These are phyloP conservation scores for Hemistola chrysoprasaria DNA, from an alignment of 2,888 invertebrate species.

Conservation along the genomic window DNA sequence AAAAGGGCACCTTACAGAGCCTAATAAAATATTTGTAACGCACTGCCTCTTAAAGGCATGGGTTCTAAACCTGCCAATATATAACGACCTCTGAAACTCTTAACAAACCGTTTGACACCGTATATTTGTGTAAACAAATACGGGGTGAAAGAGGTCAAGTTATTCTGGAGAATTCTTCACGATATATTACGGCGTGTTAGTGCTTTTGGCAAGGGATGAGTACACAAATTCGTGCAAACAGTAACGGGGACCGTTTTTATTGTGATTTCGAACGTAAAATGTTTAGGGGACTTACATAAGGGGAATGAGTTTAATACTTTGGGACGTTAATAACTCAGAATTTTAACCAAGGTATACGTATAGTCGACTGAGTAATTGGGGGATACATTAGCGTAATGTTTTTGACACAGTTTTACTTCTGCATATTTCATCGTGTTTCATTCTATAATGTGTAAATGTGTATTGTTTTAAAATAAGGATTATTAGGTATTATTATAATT, in stretches of 20 bases:
- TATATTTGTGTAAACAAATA: background rate
- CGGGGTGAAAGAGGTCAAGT: constrained; percentile 20
- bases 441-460: too few species aligned
- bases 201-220: constrained; percentile 56
- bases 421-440: too few species aligned
- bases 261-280: constrained; percentile 22
- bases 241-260: constrained; percentile 21
- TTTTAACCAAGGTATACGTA: too few species aligned
- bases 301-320: background rate
- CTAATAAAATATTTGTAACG: constrained; percentile 51
- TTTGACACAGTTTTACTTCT: too few species aligned
- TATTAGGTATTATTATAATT: too few species aligned
- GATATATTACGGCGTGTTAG: constrained; percentile 54
- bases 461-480: too few species aligned
- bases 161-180: constrained; percentile 31
- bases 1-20: constrained; percentile 29
- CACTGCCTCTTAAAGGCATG: constrained; percentile 38
- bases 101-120: background rate
- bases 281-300: constrained; percentile 15
- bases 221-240: constrained; percentile 29
- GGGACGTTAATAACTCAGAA: too few species aligned
- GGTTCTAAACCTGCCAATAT: constrained; percentile 28
- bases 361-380: too few species aligned
- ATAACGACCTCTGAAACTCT: constrained; percentile 20
- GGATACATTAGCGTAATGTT: too few species aligned